phyloP scores from a whole-genome alignment of 1,140 invertebrate species.

The Xylocopa sonorina region DNA sequence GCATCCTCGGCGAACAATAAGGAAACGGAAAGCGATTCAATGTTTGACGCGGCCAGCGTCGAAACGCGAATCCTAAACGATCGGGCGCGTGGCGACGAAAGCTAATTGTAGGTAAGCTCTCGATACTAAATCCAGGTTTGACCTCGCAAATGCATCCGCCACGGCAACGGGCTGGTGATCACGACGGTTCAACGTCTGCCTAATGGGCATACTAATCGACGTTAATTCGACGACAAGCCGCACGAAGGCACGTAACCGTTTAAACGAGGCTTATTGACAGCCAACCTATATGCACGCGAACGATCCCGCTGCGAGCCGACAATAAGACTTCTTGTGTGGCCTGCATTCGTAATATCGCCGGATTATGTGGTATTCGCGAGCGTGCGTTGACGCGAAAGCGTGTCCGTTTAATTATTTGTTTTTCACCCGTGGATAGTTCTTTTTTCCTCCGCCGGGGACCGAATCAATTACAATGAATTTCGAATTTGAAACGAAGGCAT shows the following conservation, averaged over 20 bases:
- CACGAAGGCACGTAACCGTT: constrained; percentile 62
- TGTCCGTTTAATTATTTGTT: no score
- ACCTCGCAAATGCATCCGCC: constrained; percentile 6
- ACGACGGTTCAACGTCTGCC: constrained; percentile 75
- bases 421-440: no score
- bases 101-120: constrained; percentile 6
- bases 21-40: constrained; percentile 26
- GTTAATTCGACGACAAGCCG: constrained; percentile 75
- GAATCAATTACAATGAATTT: no score
- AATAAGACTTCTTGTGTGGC: background rate
- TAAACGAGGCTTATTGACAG: constrained; percentile 73
- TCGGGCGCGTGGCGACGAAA: background rate
- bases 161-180: constrained; percentile 17
- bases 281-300: constrained; percentile 21
- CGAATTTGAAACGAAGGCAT: no score
- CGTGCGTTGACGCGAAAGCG: no score
- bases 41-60: constrained; percentile 8
- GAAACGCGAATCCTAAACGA: background rate
- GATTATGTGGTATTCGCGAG: no score
- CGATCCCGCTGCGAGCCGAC: background rate
- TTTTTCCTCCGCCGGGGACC: no score
- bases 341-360: background rate
- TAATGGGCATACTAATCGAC: constrained; percentile 78
- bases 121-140: constrained; percentile 51
- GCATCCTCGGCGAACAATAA: background rate